Percentiles rank a stretch among this genome's conserved stretches.
Conservation (phyloP, 2,113 vertebrate genomes). For the Okapia johnstoni region DNA sequence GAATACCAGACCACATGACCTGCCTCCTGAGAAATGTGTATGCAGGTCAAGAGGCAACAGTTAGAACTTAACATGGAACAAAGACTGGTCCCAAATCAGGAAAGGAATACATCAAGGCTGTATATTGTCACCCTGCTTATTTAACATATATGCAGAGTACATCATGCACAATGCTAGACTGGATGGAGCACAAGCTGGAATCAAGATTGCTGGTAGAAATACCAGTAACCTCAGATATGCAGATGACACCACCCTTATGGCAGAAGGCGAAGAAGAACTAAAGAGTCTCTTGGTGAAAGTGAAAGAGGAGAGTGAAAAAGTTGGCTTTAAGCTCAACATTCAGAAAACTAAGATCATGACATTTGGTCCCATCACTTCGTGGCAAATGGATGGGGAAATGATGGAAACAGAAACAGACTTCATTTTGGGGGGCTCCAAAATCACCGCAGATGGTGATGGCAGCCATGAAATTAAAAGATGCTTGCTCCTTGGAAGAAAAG, state of each 20-base stretch:
- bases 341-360: too few relatives aligned
- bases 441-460: not conserved
- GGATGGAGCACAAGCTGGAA: not conserved
- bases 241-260: not conserved
- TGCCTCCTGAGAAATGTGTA: not conserved
- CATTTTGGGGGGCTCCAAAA: not conserved
- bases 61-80: not conserved
- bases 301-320: too few relatives aligned
- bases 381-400: too few relatives aligned
- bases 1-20: not conserved
- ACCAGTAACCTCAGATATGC: not conserved
- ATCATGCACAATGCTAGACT: not conserved
- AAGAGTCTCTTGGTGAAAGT: not conserved
- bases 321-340: too few relatives aligned
- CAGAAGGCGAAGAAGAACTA: not conserved
- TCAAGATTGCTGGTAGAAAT: not conserved
- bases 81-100: not conserved
- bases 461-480: not conserved
- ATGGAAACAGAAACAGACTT: too few relatives aligned
- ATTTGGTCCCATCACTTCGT: too few relatives aligned
- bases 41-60: not conserved
- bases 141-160: not conserved
- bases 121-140: not conserved
- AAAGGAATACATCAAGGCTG: not conserved
- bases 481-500: not conserved